Conservation (phyloP, 1,140 invertebrate genomes). For the Ceratina australensis region DNA sequence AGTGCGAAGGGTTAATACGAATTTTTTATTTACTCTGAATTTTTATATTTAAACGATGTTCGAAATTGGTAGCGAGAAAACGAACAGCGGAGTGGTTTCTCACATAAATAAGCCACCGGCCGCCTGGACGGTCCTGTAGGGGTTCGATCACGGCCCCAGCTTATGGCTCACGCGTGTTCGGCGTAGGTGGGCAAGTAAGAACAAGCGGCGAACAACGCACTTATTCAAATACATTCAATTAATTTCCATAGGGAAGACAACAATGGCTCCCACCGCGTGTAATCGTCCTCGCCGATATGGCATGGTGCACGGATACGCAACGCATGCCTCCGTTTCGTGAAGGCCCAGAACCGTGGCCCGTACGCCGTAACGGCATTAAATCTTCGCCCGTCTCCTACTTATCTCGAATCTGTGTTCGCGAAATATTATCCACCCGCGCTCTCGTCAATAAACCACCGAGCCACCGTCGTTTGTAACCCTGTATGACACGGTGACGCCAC, state of each 20-base stretch:
- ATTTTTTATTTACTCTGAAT: too few relatives aligned
- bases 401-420: conserved; percentile 42
- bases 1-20: too few relatives aligned
- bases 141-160: conserved; percentile 52
- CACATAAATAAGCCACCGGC: not conserved
- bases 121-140: conserved; percentile 51
- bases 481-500: not conserved
- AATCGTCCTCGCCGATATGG: conserved; percentile 65
- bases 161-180: conserved; percentile 69
- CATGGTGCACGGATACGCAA: conserved; percentile 18
- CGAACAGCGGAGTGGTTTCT: too few relatives aligned
- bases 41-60: too few relatives aligned
- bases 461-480: conserved; percentile 30
- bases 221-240: conserved; percentile 80
- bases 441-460: conserved; percentile 45
- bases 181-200: conserved; percentile 75
- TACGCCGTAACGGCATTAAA: conserved; percentile 58
- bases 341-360: conserved; percentile 26
- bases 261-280: conserved; percentile 75
- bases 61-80: too few relatives aligned
- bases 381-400: conserved; percentile 50
- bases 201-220: conserved; percentile 76
- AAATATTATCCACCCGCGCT: conserved; percentile 30
- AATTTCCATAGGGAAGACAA: conserved; percentile 78
- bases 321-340: conserved; percentile 47